Conservation (phyloP, 2,888 invertebrate genomes). For the Abscondita cerata region DNA sequence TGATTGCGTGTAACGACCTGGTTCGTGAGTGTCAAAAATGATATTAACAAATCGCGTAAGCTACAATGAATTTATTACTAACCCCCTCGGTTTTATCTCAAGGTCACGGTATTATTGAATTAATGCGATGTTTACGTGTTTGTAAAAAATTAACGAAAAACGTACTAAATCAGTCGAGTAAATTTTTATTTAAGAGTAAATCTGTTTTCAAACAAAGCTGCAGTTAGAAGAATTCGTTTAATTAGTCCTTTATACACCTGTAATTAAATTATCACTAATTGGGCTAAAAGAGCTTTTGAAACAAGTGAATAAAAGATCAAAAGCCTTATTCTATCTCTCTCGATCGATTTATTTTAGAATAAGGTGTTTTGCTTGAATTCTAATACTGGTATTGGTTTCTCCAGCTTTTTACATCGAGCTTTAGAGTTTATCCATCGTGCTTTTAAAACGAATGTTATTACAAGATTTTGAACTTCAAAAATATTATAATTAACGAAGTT, state of each 20-base stretch:
- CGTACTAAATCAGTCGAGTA: conserved; percentile 25
- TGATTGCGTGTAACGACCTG: conserved; percentile 34
- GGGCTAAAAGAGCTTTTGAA: conserved; percentile 20
- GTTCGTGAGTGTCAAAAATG: conserved; percentile 43
- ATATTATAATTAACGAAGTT: conserved; percentile 48
- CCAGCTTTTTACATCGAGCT: not conserved
- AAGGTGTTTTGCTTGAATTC: conserved; percentile 28
- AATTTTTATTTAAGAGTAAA: conserved; percentile 17
- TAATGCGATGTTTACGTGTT: conserved; percentile 37
- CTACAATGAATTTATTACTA: conserved; percentile 43
- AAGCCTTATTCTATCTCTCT: too few relatives aligned
- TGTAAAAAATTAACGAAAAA: conserved; percentile 27
- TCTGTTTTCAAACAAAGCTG: conserved; percentile 16
- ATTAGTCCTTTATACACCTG: conserved; percentile 33
- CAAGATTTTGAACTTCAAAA: conserved; percentile 29
- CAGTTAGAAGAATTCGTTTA: conserved; percentile 35
- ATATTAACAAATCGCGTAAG: conserved; percentile 46
- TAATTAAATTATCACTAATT: conserved; percentile 34
- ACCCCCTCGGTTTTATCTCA: conserved; percentile 37
- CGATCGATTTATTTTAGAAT: conserved; percentile 27
- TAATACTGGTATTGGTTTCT: not conserved
- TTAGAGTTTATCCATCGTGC: too few relatives aligned
- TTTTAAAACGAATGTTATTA: conserved; percentile 3
- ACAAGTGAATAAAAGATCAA: conserved; percentile 28
- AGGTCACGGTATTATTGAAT: conserved; percentile 29